Evolutionary conservation across 2,888 invertebrate species (phyloP), one percentile per base, ranked within the genome.

Genomic region (Biston stratarius): DNA sequence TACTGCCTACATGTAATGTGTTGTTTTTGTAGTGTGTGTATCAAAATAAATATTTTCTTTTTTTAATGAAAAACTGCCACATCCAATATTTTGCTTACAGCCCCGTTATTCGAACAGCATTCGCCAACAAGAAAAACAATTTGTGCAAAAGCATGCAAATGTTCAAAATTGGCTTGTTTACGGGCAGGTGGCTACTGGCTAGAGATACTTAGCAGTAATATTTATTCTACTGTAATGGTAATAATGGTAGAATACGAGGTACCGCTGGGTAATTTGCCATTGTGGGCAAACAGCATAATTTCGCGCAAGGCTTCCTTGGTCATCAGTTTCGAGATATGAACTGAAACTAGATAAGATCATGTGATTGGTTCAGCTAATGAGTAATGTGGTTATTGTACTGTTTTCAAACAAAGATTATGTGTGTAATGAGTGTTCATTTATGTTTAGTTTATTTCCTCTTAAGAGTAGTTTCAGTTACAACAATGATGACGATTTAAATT

Each of bases 211-310:
- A 6, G 24, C 8, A 55, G 42, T 55, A 42, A 8, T 44, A 24
- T 33, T 55, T 55, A 55, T 33, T 33, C 55, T 55, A 33, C 42
- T 42, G 55, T 33, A 53, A 51, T 51, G 51, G 52, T 53, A 53
- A 53, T 71, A 44, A 55, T 61, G 24, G 60, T 8, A 55, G 65
- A 60, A 48, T 12, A 52, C 8, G 6, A 38, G 38, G 40, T 48
- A 63, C 63, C 45, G 61, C 56, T 64, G 53, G 60, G 71, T 69
- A 74, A 74, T 74, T 87, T 88, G 85, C 83, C 77, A 87, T 89
- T 88, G 89, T 75, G 68, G 75, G 75, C 87, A 88, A 90, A 88
- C 87, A 75, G 71, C 57, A 85, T 86, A 88, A 90, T 89, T 88
- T 72, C 85, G 61, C 69, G 11, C 24, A 53, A 70, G 58, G 71